Conservation (phyloP, 2,113 vertebrate species). For the Terrapene triunguis region DNA sequence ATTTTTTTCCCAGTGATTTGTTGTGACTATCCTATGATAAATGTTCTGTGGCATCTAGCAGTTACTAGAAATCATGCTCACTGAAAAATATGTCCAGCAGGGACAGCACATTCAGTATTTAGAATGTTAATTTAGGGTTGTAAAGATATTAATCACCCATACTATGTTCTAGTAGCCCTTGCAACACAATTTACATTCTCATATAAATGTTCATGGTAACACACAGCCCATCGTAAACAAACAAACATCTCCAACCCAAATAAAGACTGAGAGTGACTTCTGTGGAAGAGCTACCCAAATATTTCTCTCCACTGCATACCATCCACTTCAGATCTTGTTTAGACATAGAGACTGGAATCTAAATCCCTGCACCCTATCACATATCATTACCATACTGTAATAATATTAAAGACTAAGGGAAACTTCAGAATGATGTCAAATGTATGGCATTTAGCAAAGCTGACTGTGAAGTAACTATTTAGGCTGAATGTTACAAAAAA, state of each 20-base stretch:
- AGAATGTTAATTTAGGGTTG: constrained; percentile 65
- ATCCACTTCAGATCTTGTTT: constrained; percentile 11
- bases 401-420: background rate
- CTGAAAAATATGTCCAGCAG: background rate
- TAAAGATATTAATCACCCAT: constrained; percentile 70
- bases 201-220: constrained; percentile 59
- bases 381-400: background rate
- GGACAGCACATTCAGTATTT: background rate
- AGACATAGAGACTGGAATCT: background rate
- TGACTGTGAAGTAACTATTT: background rate
- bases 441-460: background rate
- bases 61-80: constrained; percentile 55
- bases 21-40: constrained; percentile 60
- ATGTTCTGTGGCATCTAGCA: constrained; percentile 56
- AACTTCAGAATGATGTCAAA: background rate
- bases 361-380: background rate
- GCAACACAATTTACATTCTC: constrained; percentile 65
- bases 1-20: constrained; percentile 49
- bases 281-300: background rate
- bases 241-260: constrained; percentile 52
- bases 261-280: constrained; percentile 29
- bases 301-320: constrained; percentile 24
- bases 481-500: background rate
- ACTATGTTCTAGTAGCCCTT: constrained; percentile 53
- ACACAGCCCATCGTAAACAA: constrained; percentile 54